Conservation (phyloP, 2,113 vertebrate species). For the Callochromis pleurospilus region DNA sequence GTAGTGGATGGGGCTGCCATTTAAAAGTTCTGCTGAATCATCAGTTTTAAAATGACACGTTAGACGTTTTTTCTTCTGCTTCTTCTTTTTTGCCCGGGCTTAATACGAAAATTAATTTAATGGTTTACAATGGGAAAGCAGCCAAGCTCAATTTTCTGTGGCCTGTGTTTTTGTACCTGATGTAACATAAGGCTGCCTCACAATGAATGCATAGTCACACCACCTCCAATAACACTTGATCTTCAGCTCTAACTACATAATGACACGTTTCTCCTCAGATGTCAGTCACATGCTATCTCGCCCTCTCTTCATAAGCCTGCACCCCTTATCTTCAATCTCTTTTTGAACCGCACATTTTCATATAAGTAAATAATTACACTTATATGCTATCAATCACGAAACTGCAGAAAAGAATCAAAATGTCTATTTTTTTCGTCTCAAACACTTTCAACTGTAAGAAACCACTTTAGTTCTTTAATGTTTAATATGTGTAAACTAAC, state of each 20-base stretch:
- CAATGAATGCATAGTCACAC: conserved; percentile 71
- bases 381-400: not conserved
- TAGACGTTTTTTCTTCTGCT: not conserved
- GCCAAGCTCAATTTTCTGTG: conserved; percentile 45
- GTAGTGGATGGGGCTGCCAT: not conserved
- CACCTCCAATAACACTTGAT: conserved; percentile 47
- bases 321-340: not conserved
- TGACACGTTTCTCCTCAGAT: conserved; percentile 40
- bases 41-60: not conserved
- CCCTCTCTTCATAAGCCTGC: not conserved
- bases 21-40: not conserved
- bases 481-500: not conserved
- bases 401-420: not conserved
- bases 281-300: conserved; percentile 12
- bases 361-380: not conserved
- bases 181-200: conserved; percentile 13
- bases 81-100: not conserved
- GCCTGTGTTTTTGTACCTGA: conserved; percentile 40
- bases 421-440: not conserved
- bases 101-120: conserved; percentile 40
- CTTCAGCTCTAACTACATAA: conserved; percentile 55
- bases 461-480: not conserved
- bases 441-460: not conserved
- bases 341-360: not conserved
- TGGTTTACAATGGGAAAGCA: conserved; percentile 18